phyloP scores from a whole-genome alignment of 2,113 vertebrate species.

The Cyanocitta stelleri region DNA sequence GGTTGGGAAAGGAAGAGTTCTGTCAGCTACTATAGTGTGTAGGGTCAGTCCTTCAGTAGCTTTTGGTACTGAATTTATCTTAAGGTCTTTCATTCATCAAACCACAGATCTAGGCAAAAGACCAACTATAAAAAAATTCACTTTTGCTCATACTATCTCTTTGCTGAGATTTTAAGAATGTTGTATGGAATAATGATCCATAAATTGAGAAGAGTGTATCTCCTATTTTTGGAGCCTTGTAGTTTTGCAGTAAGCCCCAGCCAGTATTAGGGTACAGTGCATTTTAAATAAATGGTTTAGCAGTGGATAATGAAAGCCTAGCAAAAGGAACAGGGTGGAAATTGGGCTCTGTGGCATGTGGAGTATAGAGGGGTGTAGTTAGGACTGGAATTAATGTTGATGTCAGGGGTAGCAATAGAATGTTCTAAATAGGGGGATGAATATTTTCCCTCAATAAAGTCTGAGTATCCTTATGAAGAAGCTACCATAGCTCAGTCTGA shows the following conservation, averaged over 20 bases:
- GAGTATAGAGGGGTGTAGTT: background rate
- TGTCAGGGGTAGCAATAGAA: background rate
- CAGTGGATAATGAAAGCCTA: background rate
- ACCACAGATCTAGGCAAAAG: background rate
- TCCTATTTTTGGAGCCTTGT: background rate
- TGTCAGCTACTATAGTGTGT: background rate
- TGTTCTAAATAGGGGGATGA: background rate
- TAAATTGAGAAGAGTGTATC: background rate
- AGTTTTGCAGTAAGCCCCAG: background rate
- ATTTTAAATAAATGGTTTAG: background rate
- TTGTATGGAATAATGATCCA: background rate
- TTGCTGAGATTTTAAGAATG: background rate
- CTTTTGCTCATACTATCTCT: background rate
- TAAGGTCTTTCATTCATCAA: background rate
- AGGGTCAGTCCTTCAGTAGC: background rate
- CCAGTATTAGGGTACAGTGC: background rate
- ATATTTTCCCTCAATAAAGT: background rate
- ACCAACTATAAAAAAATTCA: background rate
- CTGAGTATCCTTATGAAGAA: background rate
- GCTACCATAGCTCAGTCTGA: background rate
- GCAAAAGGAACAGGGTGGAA: background rate
- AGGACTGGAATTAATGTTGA: background rate
- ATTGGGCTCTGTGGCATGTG: background rate
- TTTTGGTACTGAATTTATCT: background rate
- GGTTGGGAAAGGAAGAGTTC: background rate